Percentiles rank a stretch among this genome's conserved stretches.
Conservation (phyloP, 2,797 vertebrate genomes). For the Acrocephalus scirpaceus region DNA sequence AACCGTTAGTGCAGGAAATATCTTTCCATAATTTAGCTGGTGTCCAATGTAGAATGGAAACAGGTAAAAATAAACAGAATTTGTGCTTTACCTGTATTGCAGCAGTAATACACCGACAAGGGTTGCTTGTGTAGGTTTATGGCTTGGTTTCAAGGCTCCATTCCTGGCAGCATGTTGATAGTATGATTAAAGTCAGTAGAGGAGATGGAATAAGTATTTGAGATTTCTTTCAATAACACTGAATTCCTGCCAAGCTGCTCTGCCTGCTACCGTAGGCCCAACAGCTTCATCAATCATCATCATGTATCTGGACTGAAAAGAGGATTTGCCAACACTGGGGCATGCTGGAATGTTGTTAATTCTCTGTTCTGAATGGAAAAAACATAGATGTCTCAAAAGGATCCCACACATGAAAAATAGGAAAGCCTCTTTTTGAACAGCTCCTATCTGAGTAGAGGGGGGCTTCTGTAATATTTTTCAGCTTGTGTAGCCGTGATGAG, state of each 20-base stretch:
- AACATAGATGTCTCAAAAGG: slow-evolving; percentile 53
- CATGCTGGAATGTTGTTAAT: slow-evolving; percentile 76
- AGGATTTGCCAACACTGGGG: slow-evolving; percentile 67
- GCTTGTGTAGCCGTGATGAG: background rate
- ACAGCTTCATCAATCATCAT: slow-evolving; percentile 79
- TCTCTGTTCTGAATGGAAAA: slow-evolving; percentile 70
- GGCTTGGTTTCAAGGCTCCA: slow-evolving; percentile 78
- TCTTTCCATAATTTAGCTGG: slow-evolving; percentile 62
- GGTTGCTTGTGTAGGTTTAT: slow-evolving; percentile 77
- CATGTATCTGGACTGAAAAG: slow-evolving; percentile 70
- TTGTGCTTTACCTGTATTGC: slow-evolving; percentile 66
- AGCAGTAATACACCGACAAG: slow-evolving; percentile 72
- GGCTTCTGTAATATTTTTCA: slow-evolving; percentile 28
- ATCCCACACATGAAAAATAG: slow-evolving; percentile 50
- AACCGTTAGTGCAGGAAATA: slow-evolving; percentile 47
- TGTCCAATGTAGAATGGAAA: slow-evolving; percentile 57
- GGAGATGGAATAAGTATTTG: slow-evolving; percentile 85
- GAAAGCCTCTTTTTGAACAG: slow-evolving; percentile 29
- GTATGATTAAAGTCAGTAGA: slow-evolving; percentile 81
- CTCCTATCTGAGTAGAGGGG: slow-evolving; percentile 33
- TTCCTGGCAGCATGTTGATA: slow-evolving; percentile 85
- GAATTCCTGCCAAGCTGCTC: slow-evolving; percentile 77
- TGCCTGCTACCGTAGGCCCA: slow-evolving; percentile 73
- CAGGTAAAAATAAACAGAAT: slow-evolving; percentile 66
- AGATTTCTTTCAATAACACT: slow-evolving; percentile 81